These are phyloP conservation scores for Anabacerthia variegaticeps DNA, from an alignment of 2,797 vertebrate genomes.

Conservation along the genomic window DNA sequence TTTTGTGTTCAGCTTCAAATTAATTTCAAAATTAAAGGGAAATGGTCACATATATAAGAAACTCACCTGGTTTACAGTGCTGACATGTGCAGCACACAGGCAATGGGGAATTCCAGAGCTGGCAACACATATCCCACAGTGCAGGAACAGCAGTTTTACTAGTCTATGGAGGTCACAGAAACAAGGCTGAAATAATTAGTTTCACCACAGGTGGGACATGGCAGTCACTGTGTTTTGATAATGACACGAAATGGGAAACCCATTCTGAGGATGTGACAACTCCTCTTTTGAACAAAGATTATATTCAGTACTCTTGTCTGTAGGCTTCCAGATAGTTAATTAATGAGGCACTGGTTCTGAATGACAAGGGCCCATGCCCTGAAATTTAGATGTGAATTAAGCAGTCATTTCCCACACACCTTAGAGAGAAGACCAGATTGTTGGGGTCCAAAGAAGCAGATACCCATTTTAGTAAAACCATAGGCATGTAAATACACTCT, in stretches of 20 bases:
- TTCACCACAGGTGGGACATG: background rate
- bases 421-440: background rate
- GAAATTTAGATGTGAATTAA: background rate
- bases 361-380: background rate
- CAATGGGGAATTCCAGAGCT: background rate
- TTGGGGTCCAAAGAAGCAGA: background rate
- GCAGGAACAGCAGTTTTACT: background rate
- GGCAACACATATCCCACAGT: background rate
- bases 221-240: background rate
- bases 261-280: background rate
- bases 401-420: background rate
- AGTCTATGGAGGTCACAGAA: background rate
- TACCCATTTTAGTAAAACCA: background rate
- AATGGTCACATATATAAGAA: background rate
- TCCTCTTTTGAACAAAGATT: background rate
- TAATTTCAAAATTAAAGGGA: background rate
- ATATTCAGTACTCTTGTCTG: background rate
- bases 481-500: background rate
- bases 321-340: background rate
- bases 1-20: background rate
- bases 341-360: background rate
- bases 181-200: background rate
- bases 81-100: background rate
- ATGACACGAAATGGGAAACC: background rate
- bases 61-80: background rate